Percentiles rank a stretch among this genome's conserved stretches.
phyloP scores from a whole-genome alignment of 2,113 vertebrate genomes.

The Herpetotheres cachinnans region DNA sequence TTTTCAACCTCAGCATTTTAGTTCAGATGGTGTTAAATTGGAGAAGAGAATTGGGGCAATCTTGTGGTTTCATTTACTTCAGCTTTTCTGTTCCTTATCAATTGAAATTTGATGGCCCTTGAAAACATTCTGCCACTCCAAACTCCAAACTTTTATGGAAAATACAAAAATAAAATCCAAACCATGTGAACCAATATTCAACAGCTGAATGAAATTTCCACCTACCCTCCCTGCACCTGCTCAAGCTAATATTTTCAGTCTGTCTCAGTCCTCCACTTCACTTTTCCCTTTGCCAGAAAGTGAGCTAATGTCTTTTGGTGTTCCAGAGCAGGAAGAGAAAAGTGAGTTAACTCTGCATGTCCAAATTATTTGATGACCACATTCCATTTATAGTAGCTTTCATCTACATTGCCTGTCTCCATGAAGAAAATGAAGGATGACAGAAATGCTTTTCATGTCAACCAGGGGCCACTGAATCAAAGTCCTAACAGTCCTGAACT shows the following conservation, averaged over 20 bases:
- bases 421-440: not conserved
- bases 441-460: not conserved
- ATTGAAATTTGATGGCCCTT: not conserved
- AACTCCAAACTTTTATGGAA: not conserved
- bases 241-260: not conserved
- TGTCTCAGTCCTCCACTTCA: not conserved
- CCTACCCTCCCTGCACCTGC: not conserved
- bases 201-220: not conserved
- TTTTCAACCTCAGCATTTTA: not conserved
- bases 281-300: not conserved
- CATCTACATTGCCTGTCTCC: not conserved
- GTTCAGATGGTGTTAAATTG: not conserved
- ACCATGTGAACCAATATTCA: not conserved
- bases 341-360: not conserved
- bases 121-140: not conserved
- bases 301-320: slow-evolving; percentile 22
- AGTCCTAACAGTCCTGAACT: not conserved
- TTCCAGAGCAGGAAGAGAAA: slow-evolving; percentile 12
- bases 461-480: not conserved
- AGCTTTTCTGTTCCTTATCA: not conserved
- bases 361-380: not conserved
- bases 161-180: not conserved
- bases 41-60: not conserved
- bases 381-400: not conserved
- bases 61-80: not conserved